Conservation (phyloP, 2,113 vertebrate genomes). For the Protomyctophum bolini region DNA sequence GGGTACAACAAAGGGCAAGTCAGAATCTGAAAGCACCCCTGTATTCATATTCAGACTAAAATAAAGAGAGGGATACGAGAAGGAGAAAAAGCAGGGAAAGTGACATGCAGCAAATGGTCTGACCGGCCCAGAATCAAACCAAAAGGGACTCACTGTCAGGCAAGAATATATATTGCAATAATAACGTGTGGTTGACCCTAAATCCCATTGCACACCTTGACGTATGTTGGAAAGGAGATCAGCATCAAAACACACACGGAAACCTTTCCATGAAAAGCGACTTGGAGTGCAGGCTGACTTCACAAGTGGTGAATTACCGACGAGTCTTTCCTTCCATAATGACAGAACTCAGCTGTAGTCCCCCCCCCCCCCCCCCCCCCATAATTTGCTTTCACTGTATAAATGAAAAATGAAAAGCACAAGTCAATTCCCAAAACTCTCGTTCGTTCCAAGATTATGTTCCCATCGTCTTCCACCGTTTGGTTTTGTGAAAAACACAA, state of each 20-base stretch:
- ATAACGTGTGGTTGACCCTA: too few relatives aligned
- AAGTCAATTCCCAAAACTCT: not conserved
- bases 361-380: not conserved
- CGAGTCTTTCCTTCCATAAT: not conserved
- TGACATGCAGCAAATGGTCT: too few relatives aligned
- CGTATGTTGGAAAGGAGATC: not conserved
- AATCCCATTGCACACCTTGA: not conserved
- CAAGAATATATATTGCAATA: too few relatives aligned
- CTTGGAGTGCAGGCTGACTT: not conserved
- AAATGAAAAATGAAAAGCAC: not conserved
- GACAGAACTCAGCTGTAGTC: not conserved
- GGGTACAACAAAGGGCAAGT: too few relatives aligned
- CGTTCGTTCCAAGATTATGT: not conserved
- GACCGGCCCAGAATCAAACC: too few relatives aligned
- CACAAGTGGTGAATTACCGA: constrained; percentile 18
- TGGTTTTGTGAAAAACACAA: constrained; percentile 35
- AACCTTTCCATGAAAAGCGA: not conserved
- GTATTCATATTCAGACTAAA: too few relatives aligned
- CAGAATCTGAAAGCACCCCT: too few relatives aligned
- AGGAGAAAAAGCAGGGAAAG: too few relatives aligned
- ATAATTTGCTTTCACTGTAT: constrained; percentile 7
- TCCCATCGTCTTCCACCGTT: constrained; percentile 4
- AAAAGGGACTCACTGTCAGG: too few relatives aligned
- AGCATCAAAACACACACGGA: constrained; percentile 16
- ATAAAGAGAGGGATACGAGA: too few relatives aligned